Evolutionary conservation across 64 coral and sea anemone species (phyloP), one percentile per base, ranked within the genome.

Genomic region (Orbicella faveolata): DNA sequence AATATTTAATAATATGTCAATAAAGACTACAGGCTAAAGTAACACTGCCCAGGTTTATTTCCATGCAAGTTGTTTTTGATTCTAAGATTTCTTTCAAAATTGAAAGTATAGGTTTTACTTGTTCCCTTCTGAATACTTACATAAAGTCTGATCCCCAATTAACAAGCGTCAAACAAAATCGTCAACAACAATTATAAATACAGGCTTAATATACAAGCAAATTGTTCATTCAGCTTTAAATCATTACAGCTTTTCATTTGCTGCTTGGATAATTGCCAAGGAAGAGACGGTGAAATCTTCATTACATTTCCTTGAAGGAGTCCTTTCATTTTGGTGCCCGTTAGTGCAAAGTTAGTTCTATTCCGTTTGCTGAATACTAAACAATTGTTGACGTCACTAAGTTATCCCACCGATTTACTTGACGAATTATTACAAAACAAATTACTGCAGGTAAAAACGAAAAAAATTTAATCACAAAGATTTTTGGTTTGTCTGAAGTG

Each of bases 301-400:
- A 35, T 63, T 9, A 30, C 55, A 82, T 30, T 34, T 63, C 6
- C 30, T 2, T 36, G 54, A 11, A 41, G 3, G 54, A 57, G 13
- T 57, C 54, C 7, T 8, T 57, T 57, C 13, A 57, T 11, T 14
- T 57, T 57, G 39, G 54, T 57, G 54, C 13, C 54, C 54, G 13
- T 57, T 57, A 11, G 4, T 57, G 54, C 8, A 14, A 57, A 57
- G 4, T 41, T 57, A 57, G 54, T 14, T 57, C 13, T 57, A 14
- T 81, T 82, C 15, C 79, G 5, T 34, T 36, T 8, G 26, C 33
- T 63, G 35, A 63, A 11, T 33, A 11, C 54, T 11, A 9, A 57
- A 13, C 5, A 74, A 77, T 51, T 51, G 75, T 51, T 26, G 63
- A 69, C 82, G 64, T 84, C 82, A 30, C 77, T 79, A 2, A 79